Percentiles rank a stretch among this genome's conserved stretches.
These are phyloP conservation scores for Pterocles gutturalis DNA, from an alignment of 2,113 vertebrate genomes.

Conservation along the genomic window DNA sequence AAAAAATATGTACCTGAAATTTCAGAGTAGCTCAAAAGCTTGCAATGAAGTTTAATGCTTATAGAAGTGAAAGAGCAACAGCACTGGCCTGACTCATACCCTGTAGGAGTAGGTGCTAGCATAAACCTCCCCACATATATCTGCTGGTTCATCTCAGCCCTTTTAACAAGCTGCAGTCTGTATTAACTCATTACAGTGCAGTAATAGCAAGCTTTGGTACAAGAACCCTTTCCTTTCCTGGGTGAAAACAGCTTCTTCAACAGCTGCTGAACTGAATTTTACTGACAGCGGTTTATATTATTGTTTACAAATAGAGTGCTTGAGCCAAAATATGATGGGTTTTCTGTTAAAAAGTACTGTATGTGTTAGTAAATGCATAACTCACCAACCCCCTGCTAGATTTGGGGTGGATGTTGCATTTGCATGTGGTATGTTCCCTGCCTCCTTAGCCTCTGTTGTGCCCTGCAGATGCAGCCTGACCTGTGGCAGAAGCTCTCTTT, in stretches of 20 bases:
- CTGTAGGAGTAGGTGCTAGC: constrained; percentile 66
- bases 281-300: not conserved
- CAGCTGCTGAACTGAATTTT: not conserved
- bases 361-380: not conserved
- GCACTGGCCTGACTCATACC: constrained; percentile 64
- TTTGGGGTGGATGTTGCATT: not conserved
- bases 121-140: constrained; percentile 49
- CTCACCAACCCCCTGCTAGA: not conserved
- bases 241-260: not conserved
- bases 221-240: not conserved
- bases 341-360: not conserved
- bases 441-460: not conserved
- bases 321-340: not conserved
- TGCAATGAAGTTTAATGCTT: not conserved
- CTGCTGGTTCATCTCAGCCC: constrained; percentile 55
- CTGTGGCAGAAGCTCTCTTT: not conserved
- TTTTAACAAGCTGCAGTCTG: not conserved
- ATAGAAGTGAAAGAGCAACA: constrained; percentile 54
- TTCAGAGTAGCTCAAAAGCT: not conserved
- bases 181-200: constrained; percentile 28
- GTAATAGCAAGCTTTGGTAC: not conserved
- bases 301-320: not conserved
- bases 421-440: not conserved
- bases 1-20: constrained; percentile 9
- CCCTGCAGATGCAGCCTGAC: not conserved